Conservation (phyloP, 1,140 invertebrate genomes). For the Drosophila nannoptera region DNA sequence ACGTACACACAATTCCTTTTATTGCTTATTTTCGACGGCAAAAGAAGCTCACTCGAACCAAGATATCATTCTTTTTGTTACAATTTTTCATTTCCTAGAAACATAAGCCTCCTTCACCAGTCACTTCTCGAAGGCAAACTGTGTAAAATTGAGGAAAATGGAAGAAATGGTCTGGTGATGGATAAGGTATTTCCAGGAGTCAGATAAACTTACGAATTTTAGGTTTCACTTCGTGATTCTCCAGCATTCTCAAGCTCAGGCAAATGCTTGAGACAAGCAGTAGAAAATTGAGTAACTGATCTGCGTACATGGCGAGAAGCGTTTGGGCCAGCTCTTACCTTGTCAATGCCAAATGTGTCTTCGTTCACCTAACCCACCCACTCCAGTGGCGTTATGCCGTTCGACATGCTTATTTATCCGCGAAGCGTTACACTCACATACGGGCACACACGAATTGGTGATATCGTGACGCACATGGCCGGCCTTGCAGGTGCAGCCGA, state of each 20-base stretch:
- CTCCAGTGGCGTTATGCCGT: neutral
- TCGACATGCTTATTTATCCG: neutral
- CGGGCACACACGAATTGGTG: constrained; percentile 30
- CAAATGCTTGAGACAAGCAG: constrained; percentile 21
- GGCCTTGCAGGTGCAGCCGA: constrained; percentile 51
- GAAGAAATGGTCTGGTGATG: too few species aligned
- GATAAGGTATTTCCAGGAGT: too few species aligned
- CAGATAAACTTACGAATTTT: constrained; percentile 24
- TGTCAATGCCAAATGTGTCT: neutral
- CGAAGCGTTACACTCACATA: neutral
- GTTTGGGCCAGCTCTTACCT: neutral
- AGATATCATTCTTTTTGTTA: too few species aligned
- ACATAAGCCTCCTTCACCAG: constrained; percentile 5
- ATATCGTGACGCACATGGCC: constrained; percentile 47
- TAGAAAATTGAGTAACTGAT: neutral
- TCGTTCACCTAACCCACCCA: neutral
- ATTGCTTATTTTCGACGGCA: constrained; percentile 34
- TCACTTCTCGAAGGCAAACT: constrained; percentile 21
- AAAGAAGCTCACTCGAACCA: neutral
- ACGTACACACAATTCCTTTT: constrained; percentile 32
- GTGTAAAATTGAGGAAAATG: neutral
- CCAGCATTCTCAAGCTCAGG: neutral
- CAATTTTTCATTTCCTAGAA: constrained; percentile 6
- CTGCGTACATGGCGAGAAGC: constrained; percentile 14
- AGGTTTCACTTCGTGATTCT: constrained; percentile 9